Evolutionary conservation across 1,140 invertebrate species (phyloP), one percentile per base, ranked within the genome.

Genomic region (Leptinotarsa lineolata): DNA sequence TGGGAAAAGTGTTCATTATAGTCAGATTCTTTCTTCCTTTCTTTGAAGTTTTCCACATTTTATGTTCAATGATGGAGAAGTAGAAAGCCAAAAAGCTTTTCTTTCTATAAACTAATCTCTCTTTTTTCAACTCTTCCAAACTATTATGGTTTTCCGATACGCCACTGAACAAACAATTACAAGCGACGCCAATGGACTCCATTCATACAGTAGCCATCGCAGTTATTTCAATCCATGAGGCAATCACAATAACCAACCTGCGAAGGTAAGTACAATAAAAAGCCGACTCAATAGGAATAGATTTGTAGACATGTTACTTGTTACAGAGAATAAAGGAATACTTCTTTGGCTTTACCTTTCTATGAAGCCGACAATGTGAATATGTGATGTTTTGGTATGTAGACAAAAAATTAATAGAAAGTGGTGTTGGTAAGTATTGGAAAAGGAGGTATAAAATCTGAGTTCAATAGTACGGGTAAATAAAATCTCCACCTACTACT

Each of bases 261-360:
- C 68, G 22, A 24, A 73, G 60, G 59, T 79, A 77, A 79, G 72
- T 75, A 79, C 77, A 77, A 79, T 77, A 72, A 75, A 64, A 73
- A 48, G 58, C 77, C 75, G 76, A 72, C 73, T 77, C 65, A 77
- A 79, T 75, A 72, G 77, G 30, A 24, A 65, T 46, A 76, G 72
- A 77, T 79, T 75, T 79, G 77, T 77, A 77, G 76, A 75, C 73
- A 77, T 70, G 76, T 77, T 79, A 77, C 75, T 75, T 75, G 77
- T 76, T 77, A 76, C 18, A 65, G 30, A 44, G 66, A 67, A 77
- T 72, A 72, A 77, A 65, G 64, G 73, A 65, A 22, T 15, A 30
- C 54, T 74, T 58, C 68, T 73, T 72, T 76, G 72, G 72, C 70
- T 76, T 74, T 65, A 44, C 69, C 68, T 74, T 78, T 74, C 22